A percentile compares a stretch with the other conserved stretches of the same genome.
phyloP scores from a whole-genome alignment of 2,797 vertebrate species.

The Coilia nasus region DNA sequence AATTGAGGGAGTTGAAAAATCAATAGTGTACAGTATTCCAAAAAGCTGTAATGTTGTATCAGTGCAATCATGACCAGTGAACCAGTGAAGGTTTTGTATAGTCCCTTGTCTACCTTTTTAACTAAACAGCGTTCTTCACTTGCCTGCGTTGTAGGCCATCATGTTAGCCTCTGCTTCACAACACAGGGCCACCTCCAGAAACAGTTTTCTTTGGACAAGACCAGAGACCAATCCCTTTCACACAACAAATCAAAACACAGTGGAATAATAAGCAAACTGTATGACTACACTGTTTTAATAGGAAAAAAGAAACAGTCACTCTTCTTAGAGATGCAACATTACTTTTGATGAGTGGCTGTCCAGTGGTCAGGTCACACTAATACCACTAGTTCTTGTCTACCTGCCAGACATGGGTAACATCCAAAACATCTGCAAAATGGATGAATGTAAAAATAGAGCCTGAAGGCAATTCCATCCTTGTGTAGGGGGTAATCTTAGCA shows the following conservation, averaged over 20 bases:
- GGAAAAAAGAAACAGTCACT: too few relatives aligned
- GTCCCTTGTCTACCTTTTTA: conserved; percentile 44
- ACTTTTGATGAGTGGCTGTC: too few relatives aligned
- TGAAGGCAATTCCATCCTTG: background rate
- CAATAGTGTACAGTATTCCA: too few relatives aligned
- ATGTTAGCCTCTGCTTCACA: conserved; percentile 55
- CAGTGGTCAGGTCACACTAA: background rate
- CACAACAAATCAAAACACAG: too few relatives aligned
- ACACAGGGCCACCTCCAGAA: conserved; percentile 45
- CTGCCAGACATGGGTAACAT: background rate
- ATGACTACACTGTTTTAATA: too few relatives aligned
- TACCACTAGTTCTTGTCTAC: background rate
- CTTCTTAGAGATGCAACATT: too few relatives aligned
- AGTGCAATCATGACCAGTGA: background rate
- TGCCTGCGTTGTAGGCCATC: conserved; percentile 58
- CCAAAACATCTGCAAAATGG: background rate
- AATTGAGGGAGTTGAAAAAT: too few relatives aligned
- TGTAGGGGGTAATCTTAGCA: background rate
- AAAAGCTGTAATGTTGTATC: background rate
- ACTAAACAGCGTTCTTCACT: conserved; percentile 45
- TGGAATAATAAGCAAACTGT: too few relatives aligned
- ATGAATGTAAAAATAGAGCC: background rate
- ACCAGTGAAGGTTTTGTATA: background rate
- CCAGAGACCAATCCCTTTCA: background rate
- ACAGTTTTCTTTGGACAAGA: conserved; percentile 37